Conservation (phyloP, 2,888 invertebrate genomes). For the Mystacides longicornis region DNA sequence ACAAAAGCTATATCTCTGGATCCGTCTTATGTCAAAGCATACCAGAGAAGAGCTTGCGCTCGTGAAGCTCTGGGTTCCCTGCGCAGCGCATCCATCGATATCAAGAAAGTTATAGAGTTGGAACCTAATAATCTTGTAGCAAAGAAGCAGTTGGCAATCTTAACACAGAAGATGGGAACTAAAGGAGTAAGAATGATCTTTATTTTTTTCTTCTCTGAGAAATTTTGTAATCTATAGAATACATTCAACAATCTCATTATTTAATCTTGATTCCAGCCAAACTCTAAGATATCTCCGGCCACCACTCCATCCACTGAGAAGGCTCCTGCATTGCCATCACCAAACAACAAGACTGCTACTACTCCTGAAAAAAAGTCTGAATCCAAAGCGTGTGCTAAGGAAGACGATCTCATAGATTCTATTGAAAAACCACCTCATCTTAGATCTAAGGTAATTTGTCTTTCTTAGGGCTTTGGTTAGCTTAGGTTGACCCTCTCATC, state of each 20-base stretch:
- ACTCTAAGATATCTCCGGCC: constrained; percentile 42
- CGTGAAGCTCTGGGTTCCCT: constrained; percentile 64
- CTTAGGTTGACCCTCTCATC: too few species aligned
- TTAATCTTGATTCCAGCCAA: constrained; percentile 32
- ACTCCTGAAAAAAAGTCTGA: not conserved
- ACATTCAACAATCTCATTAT: not conserved
- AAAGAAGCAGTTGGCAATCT: constrained; percentile 48
- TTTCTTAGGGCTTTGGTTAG: too few species aligned
- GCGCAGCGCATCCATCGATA: constrained; percentile 64
- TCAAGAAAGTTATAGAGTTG: constrained; percentile 59
- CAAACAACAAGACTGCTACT: not conserved
- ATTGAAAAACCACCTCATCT: constrained; percentile 57
- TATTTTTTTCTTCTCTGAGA: too few species aligned
- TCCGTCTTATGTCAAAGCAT: constrained; percentile 74
- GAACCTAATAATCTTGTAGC: constrained; percentile 75
- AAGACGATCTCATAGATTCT: constrained; percentile 27
- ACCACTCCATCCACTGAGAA: constrained; percentile 34
- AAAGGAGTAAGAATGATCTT: constrained; percentile 38
- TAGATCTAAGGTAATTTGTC: constrained; percentile 55
- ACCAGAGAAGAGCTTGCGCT: constrained; percentile 71
- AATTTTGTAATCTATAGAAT: too few species aligned
- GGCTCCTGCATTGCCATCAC: constrained; percentile 25
- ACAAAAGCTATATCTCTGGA: constrained; percentile 71
- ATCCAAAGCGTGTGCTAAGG: not conserved
- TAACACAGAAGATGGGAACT: constrained; percentile 48